A percentile compares a stretch with the other conserved stretches of the same genome.
phyloP scores from a whole-genome alignment of 2,113 vertebrate genomes.

The Turnix velox region DNA sequence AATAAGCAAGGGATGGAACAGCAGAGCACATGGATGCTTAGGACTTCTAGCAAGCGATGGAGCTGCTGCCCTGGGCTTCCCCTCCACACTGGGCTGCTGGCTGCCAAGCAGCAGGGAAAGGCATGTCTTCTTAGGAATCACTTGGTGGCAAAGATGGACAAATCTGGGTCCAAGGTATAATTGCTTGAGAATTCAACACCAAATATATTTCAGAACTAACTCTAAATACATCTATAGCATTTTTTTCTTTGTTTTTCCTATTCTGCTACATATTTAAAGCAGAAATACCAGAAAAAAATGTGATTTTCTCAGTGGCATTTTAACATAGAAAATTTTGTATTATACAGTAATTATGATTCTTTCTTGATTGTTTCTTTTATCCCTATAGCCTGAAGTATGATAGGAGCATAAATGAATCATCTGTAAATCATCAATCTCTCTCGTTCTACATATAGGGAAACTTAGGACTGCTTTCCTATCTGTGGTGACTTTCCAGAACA shows the following conservation, averaged over 20 bases:
- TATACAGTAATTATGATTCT: constrained; percentile 2
- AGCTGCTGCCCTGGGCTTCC: not conserved
- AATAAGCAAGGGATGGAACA: not conserved
- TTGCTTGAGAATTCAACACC: not conserved
- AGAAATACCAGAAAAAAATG: not conserved
- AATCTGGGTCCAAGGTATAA: not conserved
- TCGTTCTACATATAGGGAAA: not conserved
- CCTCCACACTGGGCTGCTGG: rapidly evolving
- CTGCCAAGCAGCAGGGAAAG: not conserved
- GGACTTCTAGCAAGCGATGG: not conserved
- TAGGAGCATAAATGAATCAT: constrained; percentile 27
- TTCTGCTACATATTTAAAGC: not conserved
- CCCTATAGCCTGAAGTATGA: not conserved
- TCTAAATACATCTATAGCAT: not conserved
- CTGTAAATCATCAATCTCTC: not conserved
- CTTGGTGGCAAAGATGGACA: not conserved
- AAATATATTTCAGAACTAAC: not conserved
- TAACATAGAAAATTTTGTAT: constrained; percentile 25
- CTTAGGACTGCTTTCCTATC: not conserved
- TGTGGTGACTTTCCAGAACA: not conserved
- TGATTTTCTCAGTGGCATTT: constrained; percentile 13
- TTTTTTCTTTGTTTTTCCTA: not conserved
- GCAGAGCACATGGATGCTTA: not conserved
- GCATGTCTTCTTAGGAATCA: not conserved
- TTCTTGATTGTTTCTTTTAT: constrained; percentile 27